A percentile compares a stretch with the other conserved stretches of the same genome.
Conservation (phyloP, 2,113 vertebrate genomes). For the Riparia riparia region DNA sequence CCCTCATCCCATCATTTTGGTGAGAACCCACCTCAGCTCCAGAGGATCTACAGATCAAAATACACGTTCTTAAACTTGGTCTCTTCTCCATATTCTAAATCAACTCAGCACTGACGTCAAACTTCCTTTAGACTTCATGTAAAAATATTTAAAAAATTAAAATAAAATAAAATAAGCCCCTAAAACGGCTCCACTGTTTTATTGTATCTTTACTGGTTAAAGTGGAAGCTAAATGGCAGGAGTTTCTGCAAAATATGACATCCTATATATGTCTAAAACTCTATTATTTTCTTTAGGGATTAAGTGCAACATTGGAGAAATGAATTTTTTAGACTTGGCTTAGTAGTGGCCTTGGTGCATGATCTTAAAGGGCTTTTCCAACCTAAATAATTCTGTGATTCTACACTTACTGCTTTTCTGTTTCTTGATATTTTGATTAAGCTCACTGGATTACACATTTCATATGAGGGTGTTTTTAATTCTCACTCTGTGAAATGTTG, state of each 20-base stretch:
- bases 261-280: background rate
- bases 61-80: rapidly evolving
- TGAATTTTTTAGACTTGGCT: background rate
- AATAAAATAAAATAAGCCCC: background rate
- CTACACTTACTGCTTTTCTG: background rate
- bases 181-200: background rate
- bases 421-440: background rate
- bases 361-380: background rate
- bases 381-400: background rate
- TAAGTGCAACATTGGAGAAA: background rate
- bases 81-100: background rate
- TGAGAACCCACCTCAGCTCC: background rate
- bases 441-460: background rate
- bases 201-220: background rate
- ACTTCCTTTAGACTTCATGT: background rate
- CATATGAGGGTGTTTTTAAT: background rate
- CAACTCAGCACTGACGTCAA: background rate
- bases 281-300: background rate
- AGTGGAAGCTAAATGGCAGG: background rate
- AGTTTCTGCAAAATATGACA: background rate
- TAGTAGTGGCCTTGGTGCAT: background rate
- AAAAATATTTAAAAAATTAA: background rate
- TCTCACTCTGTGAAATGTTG: background rate
- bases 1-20: background rate
- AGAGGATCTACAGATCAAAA: background rate